phyloP scores from a whole-genome alignment of 2,113 vertebrate species.

The Australoheros scitulus region DNA sequence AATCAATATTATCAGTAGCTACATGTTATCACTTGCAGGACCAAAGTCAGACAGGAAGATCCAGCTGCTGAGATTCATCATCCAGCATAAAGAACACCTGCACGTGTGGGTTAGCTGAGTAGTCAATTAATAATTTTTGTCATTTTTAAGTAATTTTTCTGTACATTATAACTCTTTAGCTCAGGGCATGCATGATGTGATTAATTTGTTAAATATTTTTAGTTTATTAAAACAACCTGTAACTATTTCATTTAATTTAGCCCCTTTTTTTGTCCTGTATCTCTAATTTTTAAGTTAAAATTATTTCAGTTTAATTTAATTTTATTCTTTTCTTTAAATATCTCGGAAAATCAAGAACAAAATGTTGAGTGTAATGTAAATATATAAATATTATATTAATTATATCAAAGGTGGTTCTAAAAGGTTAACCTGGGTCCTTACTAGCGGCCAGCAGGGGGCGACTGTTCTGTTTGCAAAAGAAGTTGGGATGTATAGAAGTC shows the following conservation, averaged over 20 bases:
- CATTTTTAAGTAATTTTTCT: neutral
- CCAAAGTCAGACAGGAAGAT: neutral
- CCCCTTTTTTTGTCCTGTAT: neutral
- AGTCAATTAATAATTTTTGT: neutral
- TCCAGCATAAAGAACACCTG: neutral
- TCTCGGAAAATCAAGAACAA: fast-evolving
- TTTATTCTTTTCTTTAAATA: neutral
- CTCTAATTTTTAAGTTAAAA: neutral
- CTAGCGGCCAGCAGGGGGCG: too few relatives aligned
- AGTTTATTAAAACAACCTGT: too few relatives aligned
- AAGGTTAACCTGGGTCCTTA: too few relatives aligned
- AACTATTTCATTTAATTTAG: neutral
- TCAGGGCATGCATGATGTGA: too few relatives aligned
- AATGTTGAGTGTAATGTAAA: fast-evolving
- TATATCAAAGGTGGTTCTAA: fast-evolving
- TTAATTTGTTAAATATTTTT: too few relatives aligned
- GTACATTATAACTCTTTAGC: too few relatives aligned
- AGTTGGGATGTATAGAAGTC: neutral
- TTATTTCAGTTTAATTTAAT: neutral
- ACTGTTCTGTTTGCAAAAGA: neutral
- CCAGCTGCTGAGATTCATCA: neutral
- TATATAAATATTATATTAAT: neutral
- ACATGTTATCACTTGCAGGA: neutral
- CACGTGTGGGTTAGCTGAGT: neutral
- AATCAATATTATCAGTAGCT: neutral